phyloP scores from a whole-genome alignment of 2,797 vertebrate genomes.

The Pelochelys cantorii region DNA sequence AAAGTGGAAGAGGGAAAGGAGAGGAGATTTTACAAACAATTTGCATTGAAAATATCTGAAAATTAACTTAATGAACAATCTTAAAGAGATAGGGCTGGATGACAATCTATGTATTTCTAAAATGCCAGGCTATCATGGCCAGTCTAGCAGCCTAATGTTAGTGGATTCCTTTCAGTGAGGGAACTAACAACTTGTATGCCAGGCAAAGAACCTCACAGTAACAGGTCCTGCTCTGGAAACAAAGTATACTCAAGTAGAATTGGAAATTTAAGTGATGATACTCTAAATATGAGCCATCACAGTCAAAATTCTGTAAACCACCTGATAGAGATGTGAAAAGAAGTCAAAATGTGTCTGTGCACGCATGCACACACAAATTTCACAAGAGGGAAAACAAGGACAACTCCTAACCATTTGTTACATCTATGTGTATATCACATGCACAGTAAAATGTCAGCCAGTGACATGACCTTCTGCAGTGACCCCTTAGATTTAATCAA shows the following conservation, averaged over 20 bases:
- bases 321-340: rapidly evolving
- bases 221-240: background rate
- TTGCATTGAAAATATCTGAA: background rate
- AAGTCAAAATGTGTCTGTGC: background rate
- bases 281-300: background rate
- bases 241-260: background rate
- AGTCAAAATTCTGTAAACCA: background rate
- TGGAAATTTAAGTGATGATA: background rate
- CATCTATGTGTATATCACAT: background rate
- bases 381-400: background rate
- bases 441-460: background rate
- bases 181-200: background rate
- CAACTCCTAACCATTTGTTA: background rate
- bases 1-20: background rate
- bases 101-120: background rate
- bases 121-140: background rate
- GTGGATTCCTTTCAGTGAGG: background rate
- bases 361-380: background rate
- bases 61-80: background rate
- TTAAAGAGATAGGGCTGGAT: background rate
- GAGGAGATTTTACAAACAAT: background rate
- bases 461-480: background rate
- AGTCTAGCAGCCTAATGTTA: rapidly evolving
- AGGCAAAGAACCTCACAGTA: background rate
- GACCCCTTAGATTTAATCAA: background rate